Evolutionary conservation across 2,797 vertebrate genomes (phyloP), one percentile per base, ranked within the genome.

Genomic region (Tragelaphus eurycerus): DNA sequence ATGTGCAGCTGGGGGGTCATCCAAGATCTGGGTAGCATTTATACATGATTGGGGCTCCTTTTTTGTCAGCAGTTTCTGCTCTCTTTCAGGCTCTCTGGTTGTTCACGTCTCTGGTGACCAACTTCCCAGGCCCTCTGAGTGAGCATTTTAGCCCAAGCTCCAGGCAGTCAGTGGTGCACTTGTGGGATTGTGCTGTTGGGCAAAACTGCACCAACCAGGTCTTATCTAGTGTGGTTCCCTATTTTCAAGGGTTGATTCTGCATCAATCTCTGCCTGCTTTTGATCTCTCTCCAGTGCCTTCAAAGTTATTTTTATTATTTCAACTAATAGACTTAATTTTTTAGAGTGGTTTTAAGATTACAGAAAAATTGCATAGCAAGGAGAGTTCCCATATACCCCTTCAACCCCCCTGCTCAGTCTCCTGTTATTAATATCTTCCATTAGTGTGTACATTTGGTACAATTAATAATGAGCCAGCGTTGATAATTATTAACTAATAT

Each of bases 301-400:
- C 59, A 67, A 83, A 78, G 52, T 57, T 86, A 57, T 55, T 97
- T 79, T 59, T 91, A 8, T 76, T 83, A 48, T 55, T 93, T 81
- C 60, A 92, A 38, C 55, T 21, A 90, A 31, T 43, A 81, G 59
- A 64, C 74, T 54, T 89, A 13, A 62, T 10, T 81, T 74, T 91
- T 57, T 57, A 86, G 55, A 89, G 46, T n/a, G 6, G 6, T 64
- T 83, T 93, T 76, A 91, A 46, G 38, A 7, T 67, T 27, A 76
- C 13, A 79, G 43, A 90, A 89, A 48, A 55, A 57, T 34, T 59
- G 67, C 7, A 2, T 43, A 17, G 31, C 52, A 62, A 82, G 52
- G 64, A 31, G 43, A 83, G 25, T 43, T 57, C 29, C 57, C 31
- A 31, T 14, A 6, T 25, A 38, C 23, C 52, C 7, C 2, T 7